These are phyloP conservation scores for Salmo trutta DNA, from an alignment of 2,797 vertebrate genomes.

Conservation along the genomic window DNA sequence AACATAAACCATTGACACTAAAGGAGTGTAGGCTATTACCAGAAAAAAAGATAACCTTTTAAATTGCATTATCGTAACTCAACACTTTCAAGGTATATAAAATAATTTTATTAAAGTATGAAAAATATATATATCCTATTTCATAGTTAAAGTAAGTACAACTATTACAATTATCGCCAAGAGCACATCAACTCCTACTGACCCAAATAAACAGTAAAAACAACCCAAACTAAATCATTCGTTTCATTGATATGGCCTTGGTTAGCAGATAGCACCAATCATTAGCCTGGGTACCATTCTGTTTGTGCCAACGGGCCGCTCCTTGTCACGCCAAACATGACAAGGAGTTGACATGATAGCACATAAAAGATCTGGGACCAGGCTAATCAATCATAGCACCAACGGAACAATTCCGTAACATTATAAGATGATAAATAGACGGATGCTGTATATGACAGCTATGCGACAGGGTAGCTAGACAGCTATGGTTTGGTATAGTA, in stretches of 20 bases:
- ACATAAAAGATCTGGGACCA: not conserved
- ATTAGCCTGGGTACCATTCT: not conserved
- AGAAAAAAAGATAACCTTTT: not conserved
- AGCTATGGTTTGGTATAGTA: not conserved
- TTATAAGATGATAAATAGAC: not conserved
- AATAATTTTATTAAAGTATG: not conserved
- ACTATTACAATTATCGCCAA: constrained; percentile 6
- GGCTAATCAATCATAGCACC: not conserved
- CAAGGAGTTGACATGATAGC: constrained; percentile 1
- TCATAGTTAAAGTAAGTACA: constrained; percentile 20
- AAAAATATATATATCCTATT: constrained; percentile 19
- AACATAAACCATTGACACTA: not conserved
- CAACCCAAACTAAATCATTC: not conserved
- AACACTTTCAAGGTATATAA: constrained; percentile 21
- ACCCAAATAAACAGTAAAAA: not conserved
- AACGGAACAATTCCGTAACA: not conserved
- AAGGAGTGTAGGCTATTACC: not conserved
- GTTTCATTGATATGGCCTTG: not conserved
- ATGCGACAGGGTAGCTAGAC: not conserved
- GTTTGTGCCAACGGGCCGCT: not conserved
- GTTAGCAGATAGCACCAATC: not conserved
- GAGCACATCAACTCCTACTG: not conserved
- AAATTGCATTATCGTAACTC: not conserved
- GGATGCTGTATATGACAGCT: not conserved
- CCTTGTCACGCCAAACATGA: not conserved